These are phyloP conservation scores for Notolepis coatsorum DNA, from an alignment of 2,797 vertebrate species.

Conservation along the genomic window DNA sequence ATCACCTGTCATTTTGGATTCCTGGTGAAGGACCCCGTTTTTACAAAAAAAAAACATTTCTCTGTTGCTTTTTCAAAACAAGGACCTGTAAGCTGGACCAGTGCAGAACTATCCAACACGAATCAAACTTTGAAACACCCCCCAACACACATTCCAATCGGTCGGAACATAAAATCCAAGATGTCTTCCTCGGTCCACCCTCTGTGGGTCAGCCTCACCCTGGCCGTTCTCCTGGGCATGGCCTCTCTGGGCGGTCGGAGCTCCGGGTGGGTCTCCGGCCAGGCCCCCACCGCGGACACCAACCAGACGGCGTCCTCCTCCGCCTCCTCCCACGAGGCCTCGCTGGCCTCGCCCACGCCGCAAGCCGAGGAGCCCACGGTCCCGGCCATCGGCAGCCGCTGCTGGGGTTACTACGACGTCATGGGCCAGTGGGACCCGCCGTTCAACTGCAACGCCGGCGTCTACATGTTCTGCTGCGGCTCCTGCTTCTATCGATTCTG, in stretches of 20 bases:
- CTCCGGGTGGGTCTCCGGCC: slow-evolving; percentile 66
- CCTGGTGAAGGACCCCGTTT: slow-evolving; percentile 8
- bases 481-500: slow-evolving; percentile 98
- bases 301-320: slow-evolving; percentile 73
- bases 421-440: slow-evolving; percentile 99
- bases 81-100: slow-evolving; percentile 42
- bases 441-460: slow-evolving; percentile 94
- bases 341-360: slow-evolving; percentile 70
- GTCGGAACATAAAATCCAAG: slow-evolving; percentile 35
- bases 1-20: background rate
- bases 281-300: slow-evolving; percentile 46
- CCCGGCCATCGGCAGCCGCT: slow-evolving; percentile 79
- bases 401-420: slow-evolving; percentile 96
- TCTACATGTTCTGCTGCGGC: slow-evolving; percentile 96
- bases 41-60: too few relatives aligned
- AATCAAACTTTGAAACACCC: slow-evolving; percentile 13
- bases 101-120: slow-evolving; percentile 29
- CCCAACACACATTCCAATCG: background rate
- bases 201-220: slow-evolving; percentile 53
- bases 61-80: slow-evolving; percentile 7
- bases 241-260: slow-evolving; percentile 75
- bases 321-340: slow-evolving; percentile 65
- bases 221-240: slow-evolving; percentile 82
- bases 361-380: slow-evolving; percentile 52
- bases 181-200: slow-evolving; percentile 63